Evolutionary conservation across 2,888 invertebrate species (phyloP).

Genomic region (Ischnura elegans): DNA sequence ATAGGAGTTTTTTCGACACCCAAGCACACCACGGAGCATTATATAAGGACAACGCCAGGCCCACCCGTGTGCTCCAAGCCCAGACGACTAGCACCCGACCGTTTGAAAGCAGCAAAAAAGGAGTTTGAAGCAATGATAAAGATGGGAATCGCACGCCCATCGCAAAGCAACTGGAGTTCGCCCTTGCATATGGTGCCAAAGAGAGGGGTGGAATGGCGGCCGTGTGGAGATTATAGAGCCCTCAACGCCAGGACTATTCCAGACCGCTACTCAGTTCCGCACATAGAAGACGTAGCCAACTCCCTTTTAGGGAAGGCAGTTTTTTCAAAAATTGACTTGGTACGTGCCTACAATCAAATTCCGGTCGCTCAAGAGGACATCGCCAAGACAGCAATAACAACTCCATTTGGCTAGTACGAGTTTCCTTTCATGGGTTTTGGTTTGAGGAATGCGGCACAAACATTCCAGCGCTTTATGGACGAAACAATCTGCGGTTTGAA

Average conservation of each 20-base stretch:
- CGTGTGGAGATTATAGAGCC: conserved; percentile 76
- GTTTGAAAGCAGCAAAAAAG: conserved; percentile 72
- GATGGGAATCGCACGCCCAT: conserved; percentile 72
- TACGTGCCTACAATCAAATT: neutral
- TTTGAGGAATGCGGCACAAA: neutral
- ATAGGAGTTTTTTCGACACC: neutral
- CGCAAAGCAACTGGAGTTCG: conserved; percentile 72
- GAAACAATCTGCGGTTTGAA: neutral
- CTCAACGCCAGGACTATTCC: conserved; percentile 74
- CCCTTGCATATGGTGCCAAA: conserved; percentile 75
- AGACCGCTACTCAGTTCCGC: neutral
- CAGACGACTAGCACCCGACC: conserved; percentile 74
- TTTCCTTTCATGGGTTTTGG: neutral
- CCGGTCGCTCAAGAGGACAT: neutral
- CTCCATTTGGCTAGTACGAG: neutral
- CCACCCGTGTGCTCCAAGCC: conserved; percentile 73
- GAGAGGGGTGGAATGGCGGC: conserved; percentile 74
- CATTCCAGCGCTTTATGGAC: neutral
- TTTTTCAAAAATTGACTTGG: conserved; percentile 8
- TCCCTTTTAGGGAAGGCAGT: neutral
- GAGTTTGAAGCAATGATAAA: conserved; percentile 75
- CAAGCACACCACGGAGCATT: conserved; percentile 72
- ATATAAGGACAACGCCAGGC: conserved; percentile 73
- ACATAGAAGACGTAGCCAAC: neutral
- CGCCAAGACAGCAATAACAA: neutral